Percentiles rank a stretch among this genome's conserved stretches.
phyloP scores from a whole-genome alignment of 2,113 vertebrate species.

The Stegastes partitus region DNA sequence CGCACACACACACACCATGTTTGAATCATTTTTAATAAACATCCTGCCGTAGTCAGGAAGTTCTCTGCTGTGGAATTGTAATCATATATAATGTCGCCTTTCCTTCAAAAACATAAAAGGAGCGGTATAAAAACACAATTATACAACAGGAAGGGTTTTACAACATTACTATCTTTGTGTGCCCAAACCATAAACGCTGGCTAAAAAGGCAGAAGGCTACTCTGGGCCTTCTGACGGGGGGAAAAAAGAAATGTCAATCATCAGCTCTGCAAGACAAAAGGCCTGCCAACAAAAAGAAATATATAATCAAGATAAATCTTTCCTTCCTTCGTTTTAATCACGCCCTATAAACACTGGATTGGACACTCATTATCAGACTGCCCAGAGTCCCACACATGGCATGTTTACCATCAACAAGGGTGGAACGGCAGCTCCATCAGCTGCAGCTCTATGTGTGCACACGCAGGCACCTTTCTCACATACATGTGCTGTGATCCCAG shows the following conservation, averaged over 20 bases:
- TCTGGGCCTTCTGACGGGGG: constrained; percentile 1
- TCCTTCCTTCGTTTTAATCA: constrained; percentile 51
- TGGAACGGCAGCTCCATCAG: constrained; percentile 6
- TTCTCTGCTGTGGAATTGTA: constrained; percentile 1
- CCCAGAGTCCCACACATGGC: constrained; percentile 19
- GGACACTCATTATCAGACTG: background rate
- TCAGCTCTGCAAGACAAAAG: constrained; percentile 23
- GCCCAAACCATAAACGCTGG: constrained; percentile 26
- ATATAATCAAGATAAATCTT: constrained; percentile 48
- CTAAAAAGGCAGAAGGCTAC: constrained; percentile 24
- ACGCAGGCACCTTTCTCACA: background rate
- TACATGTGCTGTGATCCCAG: background rate
- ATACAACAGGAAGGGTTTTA: constrained; percentile 40
- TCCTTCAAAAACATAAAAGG: constrained; percentile 30
- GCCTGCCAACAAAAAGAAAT: constrained; percentile 46
- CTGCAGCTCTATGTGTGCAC: background rate
- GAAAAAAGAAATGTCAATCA: constrained; percentile 59
- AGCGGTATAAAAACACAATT: constrained; percentile 31
- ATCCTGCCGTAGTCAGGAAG: constrained; percentile 8
- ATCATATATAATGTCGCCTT: constrained; percentile 13
- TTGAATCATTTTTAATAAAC: constrained; percentile 38
- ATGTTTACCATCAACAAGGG: background rate
- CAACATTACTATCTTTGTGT: constrained; percentile 20
- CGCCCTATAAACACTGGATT: constrained; percentile 4
- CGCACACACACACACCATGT: background rate